Evolutionary conservation across 2,113 vertebrate genomes (phyloP).

Genomic region (Phoxinus phoxinus): DNA sequence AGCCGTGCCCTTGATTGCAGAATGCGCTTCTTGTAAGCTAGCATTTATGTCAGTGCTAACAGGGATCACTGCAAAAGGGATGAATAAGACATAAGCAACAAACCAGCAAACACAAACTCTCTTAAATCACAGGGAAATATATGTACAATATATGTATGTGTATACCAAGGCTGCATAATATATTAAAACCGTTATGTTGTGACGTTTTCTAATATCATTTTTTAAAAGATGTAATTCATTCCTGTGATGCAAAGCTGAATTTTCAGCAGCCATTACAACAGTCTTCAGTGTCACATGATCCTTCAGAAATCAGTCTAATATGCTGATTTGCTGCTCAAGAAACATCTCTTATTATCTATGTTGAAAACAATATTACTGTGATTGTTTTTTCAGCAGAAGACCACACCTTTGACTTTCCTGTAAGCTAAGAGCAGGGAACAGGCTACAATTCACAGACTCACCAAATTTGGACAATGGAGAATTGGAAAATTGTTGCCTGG

Average conservation of each 20-base stretch:
- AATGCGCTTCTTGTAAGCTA: constrained; percentile 59
- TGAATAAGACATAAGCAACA: constrained; percentile 63
- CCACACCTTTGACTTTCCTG: no score
- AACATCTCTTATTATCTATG: background rate
- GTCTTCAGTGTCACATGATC: no score
- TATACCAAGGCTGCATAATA: background rate
- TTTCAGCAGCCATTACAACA: no score
- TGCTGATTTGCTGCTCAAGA: no score
- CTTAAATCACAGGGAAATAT: background rate
- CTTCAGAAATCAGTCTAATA: no score
- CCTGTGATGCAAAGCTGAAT: no score
- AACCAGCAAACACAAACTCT: background rate
- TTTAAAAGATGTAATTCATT: background rate
- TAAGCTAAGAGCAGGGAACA: no score
- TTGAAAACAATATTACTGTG: no score
- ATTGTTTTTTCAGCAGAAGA: no score
- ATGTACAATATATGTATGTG: background rate
- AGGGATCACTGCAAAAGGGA: constrained; percentile 57
- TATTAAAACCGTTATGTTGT: background rate
- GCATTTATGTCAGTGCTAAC: constrained; percentile 56
- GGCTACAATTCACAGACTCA: no score
- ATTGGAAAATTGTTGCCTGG: no score
- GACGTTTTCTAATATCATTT: background rate
- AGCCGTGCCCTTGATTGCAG: constrained; percentile 59
- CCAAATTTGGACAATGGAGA: no score